These are phyloP conservation scores for Pherbina coryleti DNA, from an alignment of 2,888 invertebrate species.

Conservation along the genomic window DNA sequence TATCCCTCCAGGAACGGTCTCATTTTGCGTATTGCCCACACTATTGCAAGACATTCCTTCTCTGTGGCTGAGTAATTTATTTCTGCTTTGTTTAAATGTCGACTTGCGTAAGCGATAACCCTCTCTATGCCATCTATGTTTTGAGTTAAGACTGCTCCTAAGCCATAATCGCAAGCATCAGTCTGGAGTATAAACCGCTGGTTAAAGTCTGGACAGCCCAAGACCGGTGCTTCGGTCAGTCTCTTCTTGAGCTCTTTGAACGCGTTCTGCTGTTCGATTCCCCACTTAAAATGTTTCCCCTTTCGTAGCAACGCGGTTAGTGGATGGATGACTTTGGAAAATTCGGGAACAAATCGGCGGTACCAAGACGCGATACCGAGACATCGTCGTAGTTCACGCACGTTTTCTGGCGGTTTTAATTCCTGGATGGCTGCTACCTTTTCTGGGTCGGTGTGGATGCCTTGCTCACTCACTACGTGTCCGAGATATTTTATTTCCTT, in stretches of 20 bases:
- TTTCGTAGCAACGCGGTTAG: not conserved
- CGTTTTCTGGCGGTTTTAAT: not conserved
- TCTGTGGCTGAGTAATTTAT: not conserved
- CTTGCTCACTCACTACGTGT: not conserved
- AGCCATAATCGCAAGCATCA: not conserved
- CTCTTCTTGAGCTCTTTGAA: not conserved
- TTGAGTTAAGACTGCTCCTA: too few relatives aligned
- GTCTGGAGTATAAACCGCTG: not conserved
- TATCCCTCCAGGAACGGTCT: not conserved
- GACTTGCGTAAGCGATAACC: too few relatives aligned
- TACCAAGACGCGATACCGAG: not conserved
- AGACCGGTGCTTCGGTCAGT: not conserved
- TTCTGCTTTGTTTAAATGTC: not conserved
- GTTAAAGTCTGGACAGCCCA: not conserved
- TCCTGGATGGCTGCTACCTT: conserved; percentile 4
- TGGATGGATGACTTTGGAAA: conserved; percentile 3
- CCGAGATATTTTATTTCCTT: not conserved
- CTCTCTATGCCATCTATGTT: too few relatives aligned
- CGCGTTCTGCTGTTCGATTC: not conserved
- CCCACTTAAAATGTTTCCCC: conserved; percentile 3
- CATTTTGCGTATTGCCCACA: not conserved
- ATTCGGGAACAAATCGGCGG: not conserved
- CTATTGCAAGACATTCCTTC: too few relatives aligned
- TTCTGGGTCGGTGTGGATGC: not conserved
- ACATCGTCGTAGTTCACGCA: not conserved